Conservation (phyloP, 2,888 invertebrate species). For the Cataglyphis rosenhaueri region DNA sequence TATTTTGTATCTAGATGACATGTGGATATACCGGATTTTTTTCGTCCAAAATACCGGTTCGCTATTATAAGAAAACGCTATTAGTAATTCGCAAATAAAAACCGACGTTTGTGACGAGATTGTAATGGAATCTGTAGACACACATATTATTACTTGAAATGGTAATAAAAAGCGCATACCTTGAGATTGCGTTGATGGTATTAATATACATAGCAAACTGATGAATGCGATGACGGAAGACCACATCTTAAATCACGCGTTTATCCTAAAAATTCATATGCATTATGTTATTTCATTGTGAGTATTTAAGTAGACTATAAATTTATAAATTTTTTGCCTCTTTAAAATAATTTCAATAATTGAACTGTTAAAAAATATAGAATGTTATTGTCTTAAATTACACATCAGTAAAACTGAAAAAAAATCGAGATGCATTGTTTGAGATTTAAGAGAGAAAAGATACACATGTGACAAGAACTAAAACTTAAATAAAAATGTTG, state of each 20-base stretch:
- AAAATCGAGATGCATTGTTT: neutral
- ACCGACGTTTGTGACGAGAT: conserved; percentile 25
- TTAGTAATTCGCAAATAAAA: neutral
- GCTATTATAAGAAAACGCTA: neutral
- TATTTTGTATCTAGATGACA: neutral
- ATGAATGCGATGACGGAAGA: conserved; percentile 8
- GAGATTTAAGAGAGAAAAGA: neutral
- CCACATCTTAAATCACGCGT: conserved; percentile 24
- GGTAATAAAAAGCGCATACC: conserved; percentile 47
- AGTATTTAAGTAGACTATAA: neutral
- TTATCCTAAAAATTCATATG: conserved; percentile 19
- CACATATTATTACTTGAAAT: neutral
- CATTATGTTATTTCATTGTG: neutral
- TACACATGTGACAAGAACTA: neutral
- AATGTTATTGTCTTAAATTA: neutral
- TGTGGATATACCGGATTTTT: neutral
- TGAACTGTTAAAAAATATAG: neutral
- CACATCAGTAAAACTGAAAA: neutral
- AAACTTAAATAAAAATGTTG: neutral
- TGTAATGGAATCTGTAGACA: conserved; percentile 18
- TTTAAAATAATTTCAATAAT: neutral
- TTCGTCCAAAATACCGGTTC: neutral
- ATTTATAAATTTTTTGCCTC: neutral
- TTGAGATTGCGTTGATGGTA: conserved; percentile 37
- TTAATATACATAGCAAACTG: conserved; percentile 22